phyloP scores from a whole-genome alignment of 2,113 vertebrate genomes.

The Semnopithecus entellus region DNA sequence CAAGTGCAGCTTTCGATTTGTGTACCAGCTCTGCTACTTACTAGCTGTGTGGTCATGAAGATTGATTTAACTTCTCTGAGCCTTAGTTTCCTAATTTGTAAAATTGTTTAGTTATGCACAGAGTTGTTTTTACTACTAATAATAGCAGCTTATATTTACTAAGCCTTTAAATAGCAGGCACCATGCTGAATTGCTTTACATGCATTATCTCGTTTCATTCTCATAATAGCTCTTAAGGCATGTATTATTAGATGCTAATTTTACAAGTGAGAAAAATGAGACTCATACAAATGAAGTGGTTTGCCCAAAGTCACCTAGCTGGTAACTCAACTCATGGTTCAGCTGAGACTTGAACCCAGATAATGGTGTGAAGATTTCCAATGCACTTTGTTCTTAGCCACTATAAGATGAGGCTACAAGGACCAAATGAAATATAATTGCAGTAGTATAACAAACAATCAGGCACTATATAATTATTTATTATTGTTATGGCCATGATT shows the following conservation, averaged over 20 bases:
- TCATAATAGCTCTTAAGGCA: background rate
- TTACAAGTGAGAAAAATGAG: slow-evolving; percentile 45
- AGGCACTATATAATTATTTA: background rate
- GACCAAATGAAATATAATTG: background rate
- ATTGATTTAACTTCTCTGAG: slow-evolving; percentile 12
- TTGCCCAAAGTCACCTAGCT: background rate
- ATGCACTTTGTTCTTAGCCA: background rate
- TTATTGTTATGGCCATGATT: background rate
- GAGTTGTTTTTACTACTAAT: slow-evolving; percentile 17
- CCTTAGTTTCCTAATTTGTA: slow-evolving; percentile 29
- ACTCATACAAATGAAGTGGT: background rate
- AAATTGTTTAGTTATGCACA: background rate
- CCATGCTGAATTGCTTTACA: slow-evolving; percentile 38
- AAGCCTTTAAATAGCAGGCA: slow-evolving; percentile 2
- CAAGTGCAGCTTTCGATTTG: background rate
- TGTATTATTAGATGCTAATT: slow-evolving; percentile 4
- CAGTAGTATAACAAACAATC: background rate
- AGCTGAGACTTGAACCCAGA: slow-evolving; percentile 3
- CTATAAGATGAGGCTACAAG: background rate
- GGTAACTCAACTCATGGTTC: background rate
- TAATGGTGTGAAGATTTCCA: background rate
- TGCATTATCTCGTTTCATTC: slow-evolving; percentile 27
- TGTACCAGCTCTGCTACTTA: background rate
- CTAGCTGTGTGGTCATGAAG: slow-evolving; percentile 10
- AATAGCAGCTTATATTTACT: background rate